Conservation (phyloP, 2,113 vertebrate genomes). For the Neolamprologus tretocephalus region DNA sequence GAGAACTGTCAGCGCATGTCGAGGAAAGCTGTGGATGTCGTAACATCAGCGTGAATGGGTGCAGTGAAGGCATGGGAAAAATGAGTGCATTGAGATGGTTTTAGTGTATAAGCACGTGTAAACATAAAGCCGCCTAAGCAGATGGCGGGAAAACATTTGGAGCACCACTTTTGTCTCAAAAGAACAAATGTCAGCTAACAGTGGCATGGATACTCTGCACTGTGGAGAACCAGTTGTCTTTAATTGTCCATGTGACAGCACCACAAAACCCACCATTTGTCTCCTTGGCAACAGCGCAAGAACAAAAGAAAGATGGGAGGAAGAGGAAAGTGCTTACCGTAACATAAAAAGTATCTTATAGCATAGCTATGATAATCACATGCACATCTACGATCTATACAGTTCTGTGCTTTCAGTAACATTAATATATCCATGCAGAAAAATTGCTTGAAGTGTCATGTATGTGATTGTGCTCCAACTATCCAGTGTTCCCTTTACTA, state of each 20-base stretch:
- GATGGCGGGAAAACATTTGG: neutral
- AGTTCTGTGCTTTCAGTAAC: neutral
- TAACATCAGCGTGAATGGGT: conserved; percentile 24
- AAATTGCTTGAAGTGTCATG: neutral
- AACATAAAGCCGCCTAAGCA: neutral
- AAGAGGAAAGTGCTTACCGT: neutral
- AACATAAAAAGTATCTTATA: neutral
- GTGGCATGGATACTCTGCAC: neutral
- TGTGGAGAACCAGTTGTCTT: neutral
- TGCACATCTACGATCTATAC: neutral
- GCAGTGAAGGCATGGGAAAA: conserved; percentile 8
- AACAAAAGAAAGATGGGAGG: neutral
- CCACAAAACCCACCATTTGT: conserved; percentile 5
- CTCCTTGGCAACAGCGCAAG: neutral
- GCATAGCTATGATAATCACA: neutral
- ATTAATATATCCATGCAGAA: neutral
- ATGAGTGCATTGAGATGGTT: neutral
- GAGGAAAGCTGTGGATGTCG: conserved; percentile 21
- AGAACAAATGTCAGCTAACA: conserved; percentile 6
- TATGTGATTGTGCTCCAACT: neutral
- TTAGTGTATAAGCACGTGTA: neutral
- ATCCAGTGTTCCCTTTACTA: neutral
- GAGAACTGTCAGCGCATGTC: conserved; percentile 49
- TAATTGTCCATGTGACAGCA: neutral
- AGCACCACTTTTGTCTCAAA: neutral